Conservation (phyloP, 1,140 invertebrate genomes). For the Drosophila trapezifrons region DNA sequence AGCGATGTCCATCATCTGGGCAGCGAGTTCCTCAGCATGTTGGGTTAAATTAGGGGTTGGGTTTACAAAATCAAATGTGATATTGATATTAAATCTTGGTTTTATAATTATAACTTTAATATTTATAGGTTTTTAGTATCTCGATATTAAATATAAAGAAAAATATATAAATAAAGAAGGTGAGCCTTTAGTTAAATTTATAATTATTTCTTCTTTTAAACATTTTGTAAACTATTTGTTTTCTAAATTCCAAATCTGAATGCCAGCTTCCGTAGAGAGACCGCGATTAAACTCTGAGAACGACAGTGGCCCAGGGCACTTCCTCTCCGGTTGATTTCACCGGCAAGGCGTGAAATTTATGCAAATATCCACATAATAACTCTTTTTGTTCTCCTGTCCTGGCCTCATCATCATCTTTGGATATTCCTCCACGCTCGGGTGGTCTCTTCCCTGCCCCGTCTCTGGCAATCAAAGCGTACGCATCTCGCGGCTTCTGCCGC, state of each 20-base stretch:
- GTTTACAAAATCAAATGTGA: not conserved
- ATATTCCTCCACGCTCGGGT: slow-evolving; percentile 66
- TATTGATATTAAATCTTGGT: slow-evolving; percentile 5
- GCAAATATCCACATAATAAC: slow-evolving; percentile 82
- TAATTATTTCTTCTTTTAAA: too few relatives aligned
- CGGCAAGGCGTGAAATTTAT: slow-evolving; percentile 75
- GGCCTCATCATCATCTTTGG: slow-evolving; percentile 52
- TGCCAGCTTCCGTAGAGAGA: slow-evolving; percentile 1
- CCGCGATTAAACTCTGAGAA: slow-evolving; percentile 1
- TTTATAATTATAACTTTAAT: not conserved
- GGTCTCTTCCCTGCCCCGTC: slow-evolving; percentile 47
- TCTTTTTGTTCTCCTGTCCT: slow-evolving; percentile 72
- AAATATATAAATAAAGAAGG: too few relatives aligned
- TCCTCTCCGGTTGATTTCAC: slow-evolving; percentile 57
- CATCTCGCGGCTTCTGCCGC: slow-evolving; percentile 56
- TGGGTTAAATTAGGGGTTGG: slow-evolving; percentile 18
- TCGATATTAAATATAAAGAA: too few relatives aligned
- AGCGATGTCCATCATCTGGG: slow-evolving; percentile 68
- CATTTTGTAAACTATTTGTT: not conserved
- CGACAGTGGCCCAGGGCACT: slow-evolving; percentile 13
- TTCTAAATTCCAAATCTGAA: not conserved
- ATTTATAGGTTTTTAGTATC: too few relatives aligned
- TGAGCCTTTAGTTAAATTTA: too few relatives aligned
- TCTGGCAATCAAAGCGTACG: slow-evolving; percentile 66
- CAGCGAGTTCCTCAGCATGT: slow-evolving; percentile 62